Conservation (phyloP, 2,797 vertebrate species). For the Thunnus albacares region DNA sequence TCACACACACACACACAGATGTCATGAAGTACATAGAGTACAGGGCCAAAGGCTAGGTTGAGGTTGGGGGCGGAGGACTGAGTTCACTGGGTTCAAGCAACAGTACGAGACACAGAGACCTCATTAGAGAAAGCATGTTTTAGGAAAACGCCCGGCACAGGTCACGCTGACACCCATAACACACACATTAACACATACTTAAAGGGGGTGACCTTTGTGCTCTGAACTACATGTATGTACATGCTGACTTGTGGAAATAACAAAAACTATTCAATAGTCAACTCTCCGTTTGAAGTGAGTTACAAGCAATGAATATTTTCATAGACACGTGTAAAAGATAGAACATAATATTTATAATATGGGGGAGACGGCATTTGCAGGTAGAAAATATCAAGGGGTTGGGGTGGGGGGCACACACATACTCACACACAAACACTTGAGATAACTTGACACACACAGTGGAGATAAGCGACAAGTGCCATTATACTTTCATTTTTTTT, state of each 20-base stretch:
- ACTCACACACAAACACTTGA: conserved; percentile 31
- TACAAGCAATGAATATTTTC: not conserved
- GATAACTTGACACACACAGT: conserved; percentile 58
- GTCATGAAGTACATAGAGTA: conserved; percentile 48
- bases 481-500: conserved; percentile 90
- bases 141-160: conserved; percentile 33
- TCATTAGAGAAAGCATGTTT: conserved; percentile 33
- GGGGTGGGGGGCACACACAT: conserved; percentile 16
- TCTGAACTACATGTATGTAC: not conserved
- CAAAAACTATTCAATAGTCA: too few relatives aligned
- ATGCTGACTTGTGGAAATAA: not conserved
- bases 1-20: conserved; percentile 19
- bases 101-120: conserved; percentile 25
- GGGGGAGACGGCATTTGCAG: not conserved
- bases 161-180: conserved; percentile 22
- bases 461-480: conserved; percentile 68
- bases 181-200: conserved; percentile 18
- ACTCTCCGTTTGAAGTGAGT: not conserved
- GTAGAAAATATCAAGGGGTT: not conserved
- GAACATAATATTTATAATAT: not conserved
- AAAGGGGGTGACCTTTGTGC: not conserved
- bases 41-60: conserved; percentile 53
- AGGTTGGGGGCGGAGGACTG: conserved; percentile 18
- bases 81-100: conserved; percentile 47
- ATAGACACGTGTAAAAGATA: not conserved